Evolutionary conservation across 1,140 invertebrate genomes (phyloP), one percentile per base, ranked within the genome.

Genomic region (Heliothis virescens): DNA sequence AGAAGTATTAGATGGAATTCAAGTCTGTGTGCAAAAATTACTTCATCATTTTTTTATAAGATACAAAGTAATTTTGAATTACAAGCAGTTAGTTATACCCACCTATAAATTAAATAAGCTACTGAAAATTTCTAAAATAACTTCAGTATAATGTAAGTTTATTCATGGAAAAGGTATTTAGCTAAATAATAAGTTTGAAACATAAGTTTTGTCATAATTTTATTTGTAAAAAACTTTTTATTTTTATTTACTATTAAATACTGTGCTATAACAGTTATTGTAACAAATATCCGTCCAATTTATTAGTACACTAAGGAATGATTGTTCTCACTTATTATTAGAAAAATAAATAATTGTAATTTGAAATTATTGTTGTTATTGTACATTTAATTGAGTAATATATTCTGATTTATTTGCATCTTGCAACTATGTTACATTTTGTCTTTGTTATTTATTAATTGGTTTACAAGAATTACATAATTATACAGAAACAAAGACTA

Each of bases 141-240:
- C 3, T 47, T 47, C 1, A 4, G 15, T 10, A 12, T 5, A 16
- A 47, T 11, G 34, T 26, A 26, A 26, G 21, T 1, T 2, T 26
- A 3, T 16, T 13, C 1, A 12, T 16, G 2, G 2, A 69, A 53
- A 69, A 50, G 21, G 34, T 41, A 41, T 7, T 41, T 41, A 41
- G 5, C 34, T 41, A 41, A 41, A 41, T 41, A 41, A 41, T 41
- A 41, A 41, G 34, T 4, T 18, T 13, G 50, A 52, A 29, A 53
- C 10, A 29, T 12, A 71, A 65, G 7, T 67, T n/a, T 55, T 57
- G 29, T 57, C 50, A 57, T 72, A 7, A 57, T 72, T 72, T 72
- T 72, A 72, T 72, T 72, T 57, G 69, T 72, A 72, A 72, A 72
- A 72, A 55, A 67, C 63, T 41, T 57, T 65, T 65, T 47, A 62